Conservation (phyloP, 2,888 invertebrate genomes). For the Philaethria dido region DNA sequence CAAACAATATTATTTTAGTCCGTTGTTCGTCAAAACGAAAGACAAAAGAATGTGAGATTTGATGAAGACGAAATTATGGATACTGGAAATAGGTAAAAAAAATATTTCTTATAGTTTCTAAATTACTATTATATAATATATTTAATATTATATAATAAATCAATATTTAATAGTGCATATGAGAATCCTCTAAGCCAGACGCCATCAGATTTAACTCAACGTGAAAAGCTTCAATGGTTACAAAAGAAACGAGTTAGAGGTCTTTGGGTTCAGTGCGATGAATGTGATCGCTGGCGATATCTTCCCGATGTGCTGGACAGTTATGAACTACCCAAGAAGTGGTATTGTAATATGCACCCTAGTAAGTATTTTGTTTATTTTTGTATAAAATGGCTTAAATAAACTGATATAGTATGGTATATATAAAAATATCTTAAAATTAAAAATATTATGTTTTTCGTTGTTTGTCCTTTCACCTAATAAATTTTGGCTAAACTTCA, state of each 20-base stretch:
- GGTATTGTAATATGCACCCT: slow-evolving; percentile 86
- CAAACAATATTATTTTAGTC: slow-evolving; percentile 7
- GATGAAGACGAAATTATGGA: not conserved
- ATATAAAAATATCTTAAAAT: no score
- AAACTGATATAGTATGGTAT: no score
- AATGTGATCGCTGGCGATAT: slow-evolving; percentile 85
- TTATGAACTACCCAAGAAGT: slow-evolving; percentile 82
- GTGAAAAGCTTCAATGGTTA: slow-evolving; percentile 71
- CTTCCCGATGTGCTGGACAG: slow-evolving; percentile 82
- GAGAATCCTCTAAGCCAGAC: slow-evolving; percentile 67
- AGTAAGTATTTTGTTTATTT: no score
- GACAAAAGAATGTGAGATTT: not conserved
- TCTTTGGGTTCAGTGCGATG: slow-evolving; percentile 85
- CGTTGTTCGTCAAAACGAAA: not conserved
- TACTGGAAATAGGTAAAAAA: not conserved
- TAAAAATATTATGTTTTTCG: no score
- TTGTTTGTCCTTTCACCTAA: no score
- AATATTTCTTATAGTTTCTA: not conserved
- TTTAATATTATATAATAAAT: not conserved
- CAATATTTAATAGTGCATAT: slow-evolving; percentile 49
- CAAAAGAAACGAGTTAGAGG: slow-evolving; percentile 77
- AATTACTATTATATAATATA: not conserved
- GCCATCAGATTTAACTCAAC: slow-evolving; percentile 56
- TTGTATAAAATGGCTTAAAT: no score
- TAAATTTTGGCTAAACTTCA: no score